Base-by-base conservation (phyloP, 2,797 vertebrate genomes). In the Catostomus latipinnis region DNA sequence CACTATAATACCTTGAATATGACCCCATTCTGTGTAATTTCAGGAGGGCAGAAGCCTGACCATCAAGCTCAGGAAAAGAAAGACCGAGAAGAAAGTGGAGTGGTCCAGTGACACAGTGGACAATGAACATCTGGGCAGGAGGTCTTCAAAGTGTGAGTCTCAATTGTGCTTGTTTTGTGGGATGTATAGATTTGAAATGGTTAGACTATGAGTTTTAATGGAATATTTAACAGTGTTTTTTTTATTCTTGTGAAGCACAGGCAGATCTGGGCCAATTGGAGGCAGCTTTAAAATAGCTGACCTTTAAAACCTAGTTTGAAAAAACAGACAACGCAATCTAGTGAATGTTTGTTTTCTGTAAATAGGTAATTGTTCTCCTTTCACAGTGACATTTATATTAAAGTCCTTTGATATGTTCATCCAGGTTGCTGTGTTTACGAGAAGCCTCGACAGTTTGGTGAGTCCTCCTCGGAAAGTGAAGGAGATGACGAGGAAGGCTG, bases 21-120 rank as follows among this genome's bases (percentile, higher is more conserved):
- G 6, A 48, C 49, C 12, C 4, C 34, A 34, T 34, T 34, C 34
- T 34, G 34, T 34, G 34, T 34, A 3, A 1, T 84, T 72, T 45
- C 86, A 97, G 96, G 97, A 98, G 87, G 96, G 96, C 78, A 94
- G 96, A 2, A 97, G 96, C 68, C 90, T 98, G 80, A 98, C 96
- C 45, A 95, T 98, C 89, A 97, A 96, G 85, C 92, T 98, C 76
- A 93, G 96, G 86, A 98, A 97, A 90, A 93, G 96, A 86, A 97
- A 97, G 88, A 97, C 96, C 0, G 96, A 98, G 80, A 98, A 98
- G 88, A 98, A 97, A 78, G 97, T 98, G 71, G 97, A 97, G 90
- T 98, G 96, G 96, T 95, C 96, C 4, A 98, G 96, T 22, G 96
- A 98, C 91, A 98, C 97, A 0, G 96, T 98, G 6, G 97, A 98